phyloP scores from a whole-genome alignment of 2,113 vertebrate species.

The Pagrus major region DNA sequence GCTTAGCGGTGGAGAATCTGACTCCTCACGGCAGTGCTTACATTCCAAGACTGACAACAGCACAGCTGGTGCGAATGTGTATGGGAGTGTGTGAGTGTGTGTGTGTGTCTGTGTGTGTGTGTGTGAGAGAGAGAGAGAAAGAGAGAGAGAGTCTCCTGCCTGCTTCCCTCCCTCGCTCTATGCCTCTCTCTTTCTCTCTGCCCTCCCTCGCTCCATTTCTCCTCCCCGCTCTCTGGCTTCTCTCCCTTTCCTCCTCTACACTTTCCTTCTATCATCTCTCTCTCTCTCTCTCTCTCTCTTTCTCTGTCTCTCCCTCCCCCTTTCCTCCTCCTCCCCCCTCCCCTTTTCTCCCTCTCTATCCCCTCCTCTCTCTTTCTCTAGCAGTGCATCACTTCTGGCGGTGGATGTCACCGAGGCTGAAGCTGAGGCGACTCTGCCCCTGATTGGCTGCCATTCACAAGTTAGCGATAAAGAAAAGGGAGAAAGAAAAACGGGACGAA shows the following conservation, averaged over 20 bases:
- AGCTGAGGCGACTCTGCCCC: slow-evolving; percentile 79
- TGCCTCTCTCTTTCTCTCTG: slow-evolving; percentile 57
- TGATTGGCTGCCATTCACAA: slow-evolving; percentile 89
- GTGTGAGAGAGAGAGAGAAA: slow-evolving; percentile 17
- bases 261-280: slow-evolving; percentile 48
- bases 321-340: background rate
- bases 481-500: slow-evolving; percentile 41
- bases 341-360: background rate
- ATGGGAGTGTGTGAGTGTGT: slow-evolving; percentile 51
- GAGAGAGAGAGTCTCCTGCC: slow-evolving; percentile 57
- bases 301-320: slow-evolving; percentile 17
- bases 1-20: slow-evolving; percentile 65
- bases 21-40: slow-evolving; percentile 78
- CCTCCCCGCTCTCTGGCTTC: slow-evolving; percentile 65
- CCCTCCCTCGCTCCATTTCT: slow-evolving; percentile 65
- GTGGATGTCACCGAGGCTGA: slow-evolving; percentile 84
- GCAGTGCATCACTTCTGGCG: slow-evolving; percentile 80
- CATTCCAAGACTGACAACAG: slow-evolving; percentile 84
- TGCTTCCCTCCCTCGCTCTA: slow-evolving; percentile 61
- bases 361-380: slow-evolving; percentile 58
- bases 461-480: slow-evolving; percentile 81
- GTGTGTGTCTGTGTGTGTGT: slow-evolving; percentile 14
- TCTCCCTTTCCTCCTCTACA: slow-evolving; percentile 65
- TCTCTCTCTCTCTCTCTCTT: slow-evolving; percentile 38
- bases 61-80: slow-evolving; percentile 75